Conservation (phyloP, 2,888 invertebrate species). For the Nomada flava region DNA sequence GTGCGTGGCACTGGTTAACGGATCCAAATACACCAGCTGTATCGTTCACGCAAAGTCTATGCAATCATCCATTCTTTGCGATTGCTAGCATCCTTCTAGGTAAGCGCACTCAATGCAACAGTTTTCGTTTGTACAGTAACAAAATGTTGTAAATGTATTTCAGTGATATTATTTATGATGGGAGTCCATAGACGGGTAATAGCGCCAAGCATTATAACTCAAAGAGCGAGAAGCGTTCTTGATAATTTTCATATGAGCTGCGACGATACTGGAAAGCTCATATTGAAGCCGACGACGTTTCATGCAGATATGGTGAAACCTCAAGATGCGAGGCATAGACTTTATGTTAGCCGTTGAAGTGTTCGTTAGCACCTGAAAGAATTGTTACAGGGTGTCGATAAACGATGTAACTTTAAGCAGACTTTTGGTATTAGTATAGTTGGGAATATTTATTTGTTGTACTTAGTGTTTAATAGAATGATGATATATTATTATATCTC, state of each 20-base stretch:
- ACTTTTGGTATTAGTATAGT: conserved; percentile 44
- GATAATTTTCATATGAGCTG: conserved; percentile 99
- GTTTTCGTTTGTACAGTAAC: neutral
- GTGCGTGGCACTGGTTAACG: conserved; percentile 98
- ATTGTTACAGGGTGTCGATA: conserved; percentile 53
- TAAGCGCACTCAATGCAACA: conserved; percentile 83
- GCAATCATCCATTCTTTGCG: conserved; percentile 97
- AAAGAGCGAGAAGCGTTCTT: conserved; percentile 94
- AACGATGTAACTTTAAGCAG: conserved; percentile 45
- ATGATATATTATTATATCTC: conserved; percentile 3
- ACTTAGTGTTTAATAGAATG: conserved; percentile 26
- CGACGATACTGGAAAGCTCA: conserved; percentile 98
- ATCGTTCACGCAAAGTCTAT: conserved; percentile 94
- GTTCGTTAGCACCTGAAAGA: conserved; percentile 42
- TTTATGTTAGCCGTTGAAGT: conserved; percentile 37
- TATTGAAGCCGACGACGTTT: conserved; percentile 90
- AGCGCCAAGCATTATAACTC: conserved; percentile 97
- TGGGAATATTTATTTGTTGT: conserved; percentile 30
- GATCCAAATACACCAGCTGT: conserved; percentile 97
- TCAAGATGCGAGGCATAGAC: conserved; percentile 58
- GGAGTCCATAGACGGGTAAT: conserved; percentile 98
- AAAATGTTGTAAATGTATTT: conserved; percentile 70
- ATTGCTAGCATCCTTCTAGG: conserved; percentile 93
- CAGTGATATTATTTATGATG: conserved; percentile 94
- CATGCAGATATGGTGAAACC: conserved; percentile 79